Percentiles rank a stretch among this genome's conserved stretches.
These are phyloP conservation scores for Lepidochitona cinerea DNA, from an alignment of 2,888 invertebrate genomes.

Conservation along the genomic window DNA sequence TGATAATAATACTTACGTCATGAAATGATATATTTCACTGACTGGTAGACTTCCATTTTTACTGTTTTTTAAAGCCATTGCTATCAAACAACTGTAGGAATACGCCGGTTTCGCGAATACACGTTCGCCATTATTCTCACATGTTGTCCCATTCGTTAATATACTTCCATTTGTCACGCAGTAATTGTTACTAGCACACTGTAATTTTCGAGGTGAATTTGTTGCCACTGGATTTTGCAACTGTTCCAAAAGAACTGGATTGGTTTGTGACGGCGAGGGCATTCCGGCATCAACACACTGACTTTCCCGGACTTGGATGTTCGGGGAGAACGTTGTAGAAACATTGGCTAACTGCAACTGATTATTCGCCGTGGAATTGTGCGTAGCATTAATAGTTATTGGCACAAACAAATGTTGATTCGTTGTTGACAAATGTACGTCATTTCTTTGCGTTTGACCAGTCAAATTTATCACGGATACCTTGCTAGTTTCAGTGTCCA, in stretches of 20 bases:
- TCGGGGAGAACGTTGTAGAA: not conserved
- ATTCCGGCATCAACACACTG: not conserved
- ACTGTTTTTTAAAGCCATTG: constrained; percentile 97
- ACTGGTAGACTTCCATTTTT: constrained; percentile 94
- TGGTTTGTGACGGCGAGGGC: not conserved
- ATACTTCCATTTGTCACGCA: not conserved
- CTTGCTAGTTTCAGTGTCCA: not conserved
- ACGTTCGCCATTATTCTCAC: constrained; percentile 38
- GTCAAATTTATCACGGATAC: not conserved
- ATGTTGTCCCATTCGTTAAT: not conserved
- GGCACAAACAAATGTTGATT: not conserved
- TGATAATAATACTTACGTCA: constrained; percentile 82
- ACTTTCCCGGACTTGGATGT: constrained; percentile 15
- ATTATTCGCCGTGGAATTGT: not conserved
- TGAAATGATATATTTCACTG: constrained; percentile 98
- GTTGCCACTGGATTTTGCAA: not conserved
- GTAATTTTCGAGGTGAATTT: not conserved
- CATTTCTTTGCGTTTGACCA: not conserved
- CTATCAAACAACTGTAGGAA: constrained; percentile 97
- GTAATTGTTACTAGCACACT: not conserved
- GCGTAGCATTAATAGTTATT: constrained; percentile 8
- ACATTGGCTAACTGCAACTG: not conserved
- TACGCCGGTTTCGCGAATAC: constrained; percentile 95
- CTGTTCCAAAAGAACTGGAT: not conserved
- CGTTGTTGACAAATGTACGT: constrained; percentile 16